Conservation (phyloP, 2,797 vertebrate species). For the Manis pentadactyla region DNA sequence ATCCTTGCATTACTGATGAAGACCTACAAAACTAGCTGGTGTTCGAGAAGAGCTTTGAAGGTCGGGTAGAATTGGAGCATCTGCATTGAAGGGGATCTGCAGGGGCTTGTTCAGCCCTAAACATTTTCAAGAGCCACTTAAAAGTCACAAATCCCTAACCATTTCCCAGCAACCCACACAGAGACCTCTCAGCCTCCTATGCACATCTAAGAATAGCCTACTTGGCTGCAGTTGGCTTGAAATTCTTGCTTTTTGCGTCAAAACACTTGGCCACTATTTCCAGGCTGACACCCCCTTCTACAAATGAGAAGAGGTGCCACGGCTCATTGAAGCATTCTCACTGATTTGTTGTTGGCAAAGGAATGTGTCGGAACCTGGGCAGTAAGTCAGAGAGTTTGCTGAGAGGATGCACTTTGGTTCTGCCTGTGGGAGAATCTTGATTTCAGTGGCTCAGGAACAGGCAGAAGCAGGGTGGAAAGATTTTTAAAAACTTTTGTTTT, state of each 20-base stretch:
- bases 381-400: conserved; percentile 75
- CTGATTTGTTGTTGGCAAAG: conserved; percentile 76
- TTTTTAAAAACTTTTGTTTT: conserved; percentile 42
- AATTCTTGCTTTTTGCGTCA: conserved; percentile 78
- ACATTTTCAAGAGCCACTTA: conserved; percentile 69
- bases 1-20: neutral
- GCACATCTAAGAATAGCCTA: conserved; percentile 78
- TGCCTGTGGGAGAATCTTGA: conserved; percentile 62
- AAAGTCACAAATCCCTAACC: conserved; percentile 70
- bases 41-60: neutral
- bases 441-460: conserved; percentile 61
- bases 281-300: conserved; percentile 75
- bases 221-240: conserved; percentile 75
- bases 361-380: conserved; percentile 76
- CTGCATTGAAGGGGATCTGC: neutral
- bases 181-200: conserved; percentile 78
- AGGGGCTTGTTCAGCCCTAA: conserved; percentile 56
- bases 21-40: neutral
- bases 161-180: conserved; percentile 74
- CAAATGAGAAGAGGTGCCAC: conserved; percentile 69
- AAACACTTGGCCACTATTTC: conserved; percentile 82
- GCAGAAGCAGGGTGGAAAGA: conserved; percentile 62
- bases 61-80: neutral
- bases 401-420: conserved; percentile 65
- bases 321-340: conserved; percentile 69